Percentiles rank a stretch among this genome's conserved stretches.
Evolutionary conservation across 2,888 invertebrate species (phyloP).

Genomic region (Coenonympha arcania): DNA sequence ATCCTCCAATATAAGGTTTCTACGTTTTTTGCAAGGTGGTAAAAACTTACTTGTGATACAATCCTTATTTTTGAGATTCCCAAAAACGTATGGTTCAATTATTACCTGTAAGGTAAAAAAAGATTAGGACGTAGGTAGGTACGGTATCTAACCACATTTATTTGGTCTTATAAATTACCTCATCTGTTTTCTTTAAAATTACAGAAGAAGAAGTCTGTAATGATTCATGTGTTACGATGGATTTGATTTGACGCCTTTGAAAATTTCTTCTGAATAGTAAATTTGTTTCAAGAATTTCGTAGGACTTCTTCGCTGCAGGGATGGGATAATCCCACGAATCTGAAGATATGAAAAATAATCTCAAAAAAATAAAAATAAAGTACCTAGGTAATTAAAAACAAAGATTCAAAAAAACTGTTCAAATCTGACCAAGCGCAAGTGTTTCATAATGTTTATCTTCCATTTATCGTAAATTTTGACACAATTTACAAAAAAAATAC

Average conservation of each 20-base stretch:
- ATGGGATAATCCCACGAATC: conserved; percentile 49
- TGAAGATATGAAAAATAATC: conserved; percentile 37
- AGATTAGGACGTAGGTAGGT: too few relatives aligned
- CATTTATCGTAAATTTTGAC: conserved; percentile 36
- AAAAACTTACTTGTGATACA: conserved; percentile 16
- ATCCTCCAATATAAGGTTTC: conserved; percentile 16
- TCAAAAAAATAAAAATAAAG: conserved; percentile 23
- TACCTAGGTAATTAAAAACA: conserved; percentile 11
- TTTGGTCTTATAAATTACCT: too few relatives aligned
- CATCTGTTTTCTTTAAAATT: conserved; percentile 7
- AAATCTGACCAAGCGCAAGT: conserved; percentile 42
- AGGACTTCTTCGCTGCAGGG: conserved; percentile 41
- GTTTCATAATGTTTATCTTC: conserved; percentile 43
- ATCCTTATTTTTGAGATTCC: conserved; percentile 32
- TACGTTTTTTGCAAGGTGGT: conserved; percentile 1
- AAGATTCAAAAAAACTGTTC: neutral
- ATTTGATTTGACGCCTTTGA: conserved; percentile 9
- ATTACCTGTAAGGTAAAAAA: conserved; percentile 34
- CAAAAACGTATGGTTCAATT: conserved; percentile 31
- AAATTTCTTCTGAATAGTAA: conserved; percentile 10
- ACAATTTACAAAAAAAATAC: too few relatives aligned
- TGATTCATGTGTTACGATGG: neutral
- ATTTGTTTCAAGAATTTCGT: conserved; percentile 13
- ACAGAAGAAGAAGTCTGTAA: conserved; percentile 6
- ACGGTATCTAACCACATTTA: too few relatives aligned